A percentile compares a stretch with the other conserved stretches of the same genome.
Conservation (phyloP, 2,888 invertebrate species). For the Tribolium freemani region DNA sequence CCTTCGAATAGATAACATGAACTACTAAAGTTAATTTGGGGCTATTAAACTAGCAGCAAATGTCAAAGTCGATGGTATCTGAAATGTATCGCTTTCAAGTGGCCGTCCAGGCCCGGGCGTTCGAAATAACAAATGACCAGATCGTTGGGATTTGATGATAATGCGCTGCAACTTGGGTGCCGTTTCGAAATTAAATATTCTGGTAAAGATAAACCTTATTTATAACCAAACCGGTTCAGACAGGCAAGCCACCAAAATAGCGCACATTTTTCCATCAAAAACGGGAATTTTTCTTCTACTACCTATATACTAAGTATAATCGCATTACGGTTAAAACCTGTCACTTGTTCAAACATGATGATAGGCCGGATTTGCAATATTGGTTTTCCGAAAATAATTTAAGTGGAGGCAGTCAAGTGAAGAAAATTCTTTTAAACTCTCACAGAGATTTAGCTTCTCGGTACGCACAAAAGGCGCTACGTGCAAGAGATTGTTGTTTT, state of each 20-base stretch:
- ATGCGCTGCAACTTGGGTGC: constrained; percentile 62
- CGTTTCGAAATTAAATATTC: constrained; percentile 65
- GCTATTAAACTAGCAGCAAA: constrained; percentile 64
- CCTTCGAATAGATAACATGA: constrained; percentile 53
- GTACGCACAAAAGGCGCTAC: constrained; percentile 17
- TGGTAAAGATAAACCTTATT: constrained; percentile 58
- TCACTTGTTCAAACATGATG: constrained; percentile 10
- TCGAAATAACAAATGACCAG: constrained; percentile 62
- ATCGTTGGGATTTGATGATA: constrained; percentile 62
- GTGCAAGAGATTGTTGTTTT: constrained; percentile 32
- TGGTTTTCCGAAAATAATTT: constrained; percentile 34
- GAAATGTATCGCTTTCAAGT: constrained; percentile 45
- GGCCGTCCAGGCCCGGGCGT: constrained; percentile 53
- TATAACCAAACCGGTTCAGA: constrained; percentile 45
- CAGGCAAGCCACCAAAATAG: not conserved
- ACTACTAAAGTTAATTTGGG: constrained; percentile 64
- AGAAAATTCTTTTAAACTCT: constrained; percentile 19
- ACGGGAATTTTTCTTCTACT: not conserved
- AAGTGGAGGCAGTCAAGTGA: constrained; percentile 29
- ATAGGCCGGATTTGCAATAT: constrained; percentile 37
- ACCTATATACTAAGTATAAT: too few species aligned
- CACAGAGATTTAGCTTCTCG: constrained; percentile 35
- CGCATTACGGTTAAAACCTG: constrained; percentile 36
- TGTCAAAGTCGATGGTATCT: constrained; percentile 53
- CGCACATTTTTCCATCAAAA: constrained; percentile 8